Percentiles rank a stretch among this genome's conserved stretches.
Conservation (phyloP, 2,797 vertebrate genomes). For the Nasua narica region DNA sequence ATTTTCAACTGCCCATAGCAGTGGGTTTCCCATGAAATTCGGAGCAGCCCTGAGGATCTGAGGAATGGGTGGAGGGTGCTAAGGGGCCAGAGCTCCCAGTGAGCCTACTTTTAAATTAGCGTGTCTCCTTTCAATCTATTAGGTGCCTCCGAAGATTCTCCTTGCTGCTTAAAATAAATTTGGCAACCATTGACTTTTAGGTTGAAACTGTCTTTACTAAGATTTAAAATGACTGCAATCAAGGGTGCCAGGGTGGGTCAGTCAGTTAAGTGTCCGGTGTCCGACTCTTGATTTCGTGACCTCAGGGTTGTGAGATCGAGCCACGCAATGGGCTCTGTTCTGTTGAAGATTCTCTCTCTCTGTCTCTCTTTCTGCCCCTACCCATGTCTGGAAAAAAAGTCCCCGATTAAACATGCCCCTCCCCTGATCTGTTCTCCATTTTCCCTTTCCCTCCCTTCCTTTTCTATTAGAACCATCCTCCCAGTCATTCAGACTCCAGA, state of each 20-base stretch:
- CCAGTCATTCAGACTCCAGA: not conserved
- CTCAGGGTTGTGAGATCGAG: not conserved
- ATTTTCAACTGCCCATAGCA: not conserved
- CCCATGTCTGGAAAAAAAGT: not conserved
- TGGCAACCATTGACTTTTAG: not conserved
- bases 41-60: not conserved
- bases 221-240: not conserved
- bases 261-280: not conserved
- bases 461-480: not conserved
- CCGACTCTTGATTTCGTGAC: not conserved
- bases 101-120: not conserved
- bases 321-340: not conserved
- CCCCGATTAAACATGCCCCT: no score
- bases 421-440: not conserved
- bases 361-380: not conserved
- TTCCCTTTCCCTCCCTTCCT: not conserved
- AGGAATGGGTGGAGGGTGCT: fast-evolving
- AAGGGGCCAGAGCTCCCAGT: fast-evolving
- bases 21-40: not conserved
- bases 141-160: not conserved
- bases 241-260: not conserved
- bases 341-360: not conserved
- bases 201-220: not conserved
- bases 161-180: not conserved
- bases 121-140: not conserved